Conservation (phyloP, 2,888 invertebrate species). For the Euplagia quadripunctaria region DNA sequence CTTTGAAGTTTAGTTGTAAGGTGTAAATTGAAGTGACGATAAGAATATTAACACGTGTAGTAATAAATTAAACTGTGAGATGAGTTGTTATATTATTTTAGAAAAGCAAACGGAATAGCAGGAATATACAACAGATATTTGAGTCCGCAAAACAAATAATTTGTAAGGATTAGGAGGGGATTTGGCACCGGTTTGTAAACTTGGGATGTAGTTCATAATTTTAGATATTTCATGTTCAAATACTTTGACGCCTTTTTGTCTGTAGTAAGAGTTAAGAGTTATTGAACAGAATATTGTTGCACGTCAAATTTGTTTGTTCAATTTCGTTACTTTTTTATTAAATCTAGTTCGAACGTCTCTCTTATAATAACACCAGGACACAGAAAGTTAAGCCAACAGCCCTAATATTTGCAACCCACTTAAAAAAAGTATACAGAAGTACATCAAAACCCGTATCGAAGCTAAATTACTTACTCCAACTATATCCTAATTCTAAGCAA, state of each 20-base stretch:
- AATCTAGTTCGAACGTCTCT: no score
- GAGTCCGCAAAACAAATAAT: slow-evolving; percentile 49
- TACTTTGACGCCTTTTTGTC: slow-evolving; percentile 9
- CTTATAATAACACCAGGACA: no score
- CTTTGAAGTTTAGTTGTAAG: slow-evolving; percentile 28
- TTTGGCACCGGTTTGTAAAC: slow-evolving; percentile 27
- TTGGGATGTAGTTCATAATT: slow-evolving; percentile 23
- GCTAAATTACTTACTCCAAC: no score
- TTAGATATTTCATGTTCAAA: slow-evolving; percentile 17
- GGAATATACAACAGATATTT: slow-evolving; percentile 43
- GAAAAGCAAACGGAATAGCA: slow-evolving; percentile 48
- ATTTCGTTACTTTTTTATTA: background rate
- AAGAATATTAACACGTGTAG: slow-evolving; percentile 50
- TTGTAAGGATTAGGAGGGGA: slow-evolving; percentile 42
- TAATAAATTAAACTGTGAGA: slow-evolving; percentile 54
- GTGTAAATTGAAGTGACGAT: slow-evolving; percentile 26
- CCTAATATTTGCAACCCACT: background rate
- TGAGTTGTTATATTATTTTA: slow-evolving; percentile 59
- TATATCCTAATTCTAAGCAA: no score
- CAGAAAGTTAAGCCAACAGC: background rate
- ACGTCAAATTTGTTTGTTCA: background rate
- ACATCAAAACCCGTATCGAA: background rate
- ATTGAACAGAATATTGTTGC: background rate
- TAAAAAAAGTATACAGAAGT: background rate
- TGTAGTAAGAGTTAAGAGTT: no score